Conservation (phyloP, 2,113 vertebrate genomes). For the Rana temporaria region DNA sequence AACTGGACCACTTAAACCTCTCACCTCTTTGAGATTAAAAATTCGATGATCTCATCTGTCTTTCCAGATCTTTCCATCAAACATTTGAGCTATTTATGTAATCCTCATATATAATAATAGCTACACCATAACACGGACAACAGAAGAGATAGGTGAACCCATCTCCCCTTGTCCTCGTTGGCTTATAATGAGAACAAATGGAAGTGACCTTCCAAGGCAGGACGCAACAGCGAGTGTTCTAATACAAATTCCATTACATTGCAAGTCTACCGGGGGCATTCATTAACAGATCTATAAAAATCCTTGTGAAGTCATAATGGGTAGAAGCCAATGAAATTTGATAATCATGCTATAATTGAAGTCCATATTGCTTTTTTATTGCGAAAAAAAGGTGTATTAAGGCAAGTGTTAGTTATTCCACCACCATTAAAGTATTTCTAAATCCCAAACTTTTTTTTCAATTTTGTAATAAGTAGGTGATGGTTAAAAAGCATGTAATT, state of each 20-base stretch:
- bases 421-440: neutral
- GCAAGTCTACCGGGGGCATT: conserved; percentile 65
- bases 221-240: conserved; percentile 66
- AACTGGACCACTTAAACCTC: conserved; percentile 46
- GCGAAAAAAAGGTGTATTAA: conserved; percentile 59
- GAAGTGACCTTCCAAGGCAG: conserved; percentile 63
- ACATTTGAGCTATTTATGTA: conserved; percentile 45
- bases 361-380: conserved; percentile 64
- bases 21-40: conserved; percentile 50
- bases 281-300: conserved; percentile 68
- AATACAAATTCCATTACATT: conserved; percentile 72
- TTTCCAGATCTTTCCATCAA: conserved; percentile 17
- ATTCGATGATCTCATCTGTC: conserved; percentile 45
- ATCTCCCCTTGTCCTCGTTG: conserved; percentile 60
- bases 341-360: conserved; percentile 66
- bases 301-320: conserved; percentile 66
- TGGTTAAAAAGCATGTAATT: no score
- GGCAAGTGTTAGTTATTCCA: neutral
- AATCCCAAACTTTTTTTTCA: no score
- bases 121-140: conserved; percentile 19
- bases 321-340: conserved; percentile 69
- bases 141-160: neutral
- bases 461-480: no score
- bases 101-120: conserved; percentile 18
- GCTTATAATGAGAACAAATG: conserved; percentile 69